These are phyloP conservation scores for Eclectus roratus DNA, from an alignment of 2,113 vertebrate genomes.

Conservation along the genomic window DNA sequence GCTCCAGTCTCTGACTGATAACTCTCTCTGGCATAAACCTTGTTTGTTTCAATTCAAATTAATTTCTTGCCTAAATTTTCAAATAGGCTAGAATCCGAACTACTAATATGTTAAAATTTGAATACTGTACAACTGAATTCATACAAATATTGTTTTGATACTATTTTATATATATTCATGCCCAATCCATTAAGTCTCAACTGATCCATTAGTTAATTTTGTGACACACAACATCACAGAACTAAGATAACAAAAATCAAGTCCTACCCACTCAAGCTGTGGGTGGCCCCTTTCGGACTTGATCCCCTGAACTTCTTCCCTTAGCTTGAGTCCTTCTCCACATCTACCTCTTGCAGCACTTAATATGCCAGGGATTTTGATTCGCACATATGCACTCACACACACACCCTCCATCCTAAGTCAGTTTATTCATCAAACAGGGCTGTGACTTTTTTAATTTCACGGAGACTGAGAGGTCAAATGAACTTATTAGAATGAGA, in stretches of 20 bases:
- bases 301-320: background rate
- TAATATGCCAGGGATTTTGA: background rate
- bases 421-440: conserved; percentile 4
- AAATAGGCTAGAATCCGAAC: background rate
- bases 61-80: background rate
- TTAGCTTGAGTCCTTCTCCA: background rate
- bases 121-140: background rate
- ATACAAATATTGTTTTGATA: background rate
- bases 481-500: conserved; percentile 32
- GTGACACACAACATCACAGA: background rate
- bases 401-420: background rate
- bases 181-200: background rate
- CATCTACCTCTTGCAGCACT: background rate
- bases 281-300: background rate
- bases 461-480: background rate
- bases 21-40: background rate
- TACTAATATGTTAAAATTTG: too few relatives aligned
- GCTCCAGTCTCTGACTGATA: background rate
- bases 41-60: background rate
- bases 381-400: background rate
- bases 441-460: conserved; percentile 28
- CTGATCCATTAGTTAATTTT: background rate
- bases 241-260: background rate
- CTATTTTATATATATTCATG: background rate
- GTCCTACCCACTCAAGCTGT: background rate